A percentile compares a stretch with the other conserved stretches of the same genome.
phyloP scores from a whole-genome alignment of 2,113 vertebrate species.

The Trichomycterus rosablanca region DNA sequence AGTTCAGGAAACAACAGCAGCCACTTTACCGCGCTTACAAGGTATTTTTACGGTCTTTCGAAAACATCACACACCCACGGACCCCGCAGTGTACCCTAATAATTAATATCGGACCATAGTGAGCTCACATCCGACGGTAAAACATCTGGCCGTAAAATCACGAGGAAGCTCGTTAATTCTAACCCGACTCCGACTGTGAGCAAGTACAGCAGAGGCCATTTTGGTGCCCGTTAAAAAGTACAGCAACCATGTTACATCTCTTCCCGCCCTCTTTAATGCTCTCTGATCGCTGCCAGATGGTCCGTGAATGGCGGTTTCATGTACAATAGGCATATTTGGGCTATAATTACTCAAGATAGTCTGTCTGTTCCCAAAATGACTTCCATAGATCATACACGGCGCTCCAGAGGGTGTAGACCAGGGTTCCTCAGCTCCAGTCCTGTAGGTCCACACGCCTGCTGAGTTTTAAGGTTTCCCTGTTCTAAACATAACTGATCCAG shows the following conservation, averaged over 20 bases:
- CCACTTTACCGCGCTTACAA: conserved; percentile 2
- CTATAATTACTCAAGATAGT: too few relatives aligned
- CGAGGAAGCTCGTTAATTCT: not conserved
- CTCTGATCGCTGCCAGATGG: not conserved
- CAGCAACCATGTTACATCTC: not conserved
- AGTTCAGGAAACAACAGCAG: conserved; percentile 2
- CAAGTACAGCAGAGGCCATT: not conserved
- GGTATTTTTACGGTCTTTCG: not conserved
- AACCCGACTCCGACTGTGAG: not conserved
- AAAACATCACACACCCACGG: not conserved
- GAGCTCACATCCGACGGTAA: too few relatives aligned
- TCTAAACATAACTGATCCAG: too few relatives aligned
- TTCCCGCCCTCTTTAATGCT: not conserved
- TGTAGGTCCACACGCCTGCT: too few relatives aligned
- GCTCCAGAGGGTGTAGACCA: not conserved
- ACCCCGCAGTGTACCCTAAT: not conserved
- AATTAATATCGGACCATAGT: too few relatives aligned
- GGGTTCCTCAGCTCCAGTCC: too few relatives aligned
- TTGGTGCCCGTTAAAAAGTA: not conserved
- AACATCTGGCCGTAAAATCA: not conserved
- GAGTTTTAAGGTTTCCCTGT: too few relatives aligned
- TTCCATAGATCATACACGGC: too few relatives aligned
- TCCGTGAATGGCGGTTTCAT: not conserved
- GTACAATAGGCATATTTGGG: not conserved
- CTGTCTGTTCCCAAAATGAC: too few relatives aligned